Percentiles rank a stretch among this genome's conserved stretches.
These are phyloP conservation scores for Rhimphoctona megacephalus DNA, from an alignment of 2,888 invertebrate genomes.

Conservation along the genomic window DNA sequence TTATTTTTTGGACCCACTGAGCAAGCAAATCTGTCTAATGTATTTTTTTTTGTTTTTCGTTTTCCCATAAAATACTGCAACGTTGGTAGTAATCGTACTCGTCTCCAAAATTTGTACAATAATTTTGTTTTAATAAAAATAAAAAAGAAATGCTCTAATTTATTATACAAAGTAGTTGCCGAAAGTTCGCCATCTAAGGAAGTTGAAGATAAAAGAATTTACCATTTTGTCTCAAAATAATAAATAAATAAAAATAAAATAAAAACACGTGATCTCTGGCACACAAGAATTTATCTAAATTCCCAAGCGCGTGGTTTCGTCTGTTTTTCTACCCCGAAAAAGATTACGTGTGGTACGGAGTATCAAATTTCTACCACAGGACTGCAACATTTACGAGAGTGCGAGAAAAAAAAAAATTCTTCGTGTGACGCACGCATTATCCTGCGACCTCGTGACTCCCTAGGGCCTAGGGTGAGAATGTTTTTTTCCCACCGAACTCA, in stretches of 20 bases:
- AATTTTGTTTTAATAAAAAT: background rate
- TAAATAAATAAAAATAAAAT: background rate
- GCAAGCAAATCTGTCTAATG: background rate
- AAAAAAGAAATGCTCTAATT: too few species aligned
- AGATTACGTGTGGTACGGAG: slow-evolving; percentile 15
- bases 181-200: background rate
- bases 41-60: background rate
- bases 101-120: too few species aligned
- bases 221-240: background rate
- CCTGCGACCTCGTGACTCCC: slow-evolving; percentile 35
- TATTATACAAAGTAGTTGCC: too few species aligned
- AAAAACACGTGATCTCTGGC: slow-evolving; percentile 18
- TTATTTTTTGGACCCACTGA: background rate
- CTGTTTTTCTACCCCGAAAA: slow-evolving; percentile 52
- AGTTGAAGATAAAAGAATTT: background rate
- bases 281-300: slow-evolving; percentile 33
- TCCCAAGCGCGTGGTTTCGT: slow-evolving; percentile 43
- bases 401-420: slow-evolving; percentile 46
- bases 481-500: slow-evolving; percentile 27
- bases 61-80: background rate
- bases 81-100: too few species aligned
- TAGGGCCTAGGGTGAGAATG: slow-evolving; percentile 53
- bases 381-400: background rate
- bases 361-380: slow-evolving; percentile 37
- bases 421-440: slow-evolving; percentile 52